Evolutionary conservation across 1,140 invertebrate species (phyloP).

Genomic region (Frieseomelitta varia): DNA sequence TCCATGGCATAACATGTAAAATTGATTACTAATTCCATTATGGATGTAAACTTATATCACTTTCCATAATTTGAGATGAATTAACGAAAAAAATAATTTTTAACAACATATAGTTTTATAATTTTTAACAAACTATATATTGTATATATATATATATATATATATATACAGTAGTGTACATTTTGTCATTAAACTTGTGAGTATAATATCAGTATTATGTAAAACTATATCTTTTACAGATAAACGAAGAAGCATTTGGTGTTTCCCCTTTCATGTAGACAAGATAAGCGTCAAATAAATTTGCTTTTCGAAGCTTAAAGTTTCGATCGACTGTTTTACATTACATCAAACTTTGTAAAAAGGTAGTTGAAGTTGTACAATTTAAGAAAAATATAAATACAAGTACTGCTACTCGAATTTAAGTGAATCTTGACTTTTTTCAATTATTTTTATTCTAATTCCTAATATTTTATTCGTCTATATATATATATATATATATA

Average conservation of each 20-base stretch:
- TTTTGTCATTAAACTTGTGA: neutral
- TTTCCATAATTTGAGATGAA: no score
- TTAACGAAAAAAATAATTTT: neutral
- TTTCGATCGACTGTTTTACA: neutral
- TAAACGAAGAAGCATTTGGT: conserved; percentile 27
- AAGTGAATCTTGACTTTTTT: neutral
- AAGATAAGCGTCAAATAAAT: conserved; percentile 16
- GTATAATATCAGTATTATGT: conserved; percentile 21
- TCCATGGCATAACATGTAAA: no score
- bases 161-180: neutral
- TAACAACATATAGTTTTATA: no score
- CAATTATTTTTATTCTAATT: neutral
- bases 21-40: no score
- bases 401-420: neutral
- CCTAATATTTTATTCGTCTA: neutral
- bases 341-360: neutral
- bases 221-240: conserved; percentile 29
- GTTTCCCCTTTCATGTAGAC: neutral
- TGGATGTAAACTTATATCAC: no score
- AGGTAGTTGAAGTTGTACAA: neutral
- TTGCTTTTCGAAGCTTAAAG: neutral
- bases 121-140: no score
- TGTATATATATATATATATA: neutral
- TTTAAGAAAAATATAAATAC: neutral
- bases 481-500: no score